Evolutionary conservation across 37 sponge, comb jelly and placozoan genomes (phyloP).

Genomic region (Crambe crambe): DNA sequence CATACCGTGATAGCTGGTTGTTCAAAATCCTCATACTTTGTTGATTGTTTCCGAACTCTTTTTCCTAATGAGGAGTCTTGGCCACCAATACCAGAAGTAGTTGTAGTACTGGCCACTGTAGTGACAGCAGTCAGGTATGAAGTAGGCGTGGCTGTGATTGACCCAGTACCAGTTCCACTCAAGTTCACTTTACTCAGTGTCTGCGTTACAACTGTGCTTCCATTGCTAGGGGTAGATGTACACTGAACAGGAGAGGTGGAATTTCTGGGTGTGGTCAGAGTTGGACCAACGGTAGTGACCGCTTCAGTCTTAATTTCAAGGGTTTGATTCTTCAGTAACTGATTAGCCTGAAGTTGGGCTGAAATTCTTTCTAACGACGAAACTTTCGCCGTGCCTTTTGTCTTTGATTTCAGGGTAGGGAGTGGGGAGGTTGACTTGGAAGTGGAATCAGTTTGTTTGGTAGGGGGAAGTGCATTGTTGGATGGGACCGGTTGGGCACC

Average conservation of each 20-base stretch:
- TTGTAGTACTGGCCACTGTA: constrained; percentile 53
- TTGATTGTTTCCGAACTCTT: constrained; percentile 60
- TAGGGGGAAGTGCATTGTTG: not conserved
- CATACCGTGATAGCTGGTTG: constrained; percentile 35
- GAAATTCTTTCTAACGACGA: constrained; percentile 25
- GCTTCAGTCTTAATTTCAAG: constrained; percentile 42
- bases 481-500: not conserved
- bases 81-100: not conserved
- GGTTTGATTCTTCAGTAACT: not conserved
- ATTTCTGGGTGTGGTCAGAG: not conserved
- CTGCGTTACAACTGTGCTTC: constrained; percentile 19
- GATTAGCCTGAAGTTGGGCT: constrained; percentile 23
- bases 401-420: not conserved
- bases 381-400: not conserved
- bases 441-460: not conserved
- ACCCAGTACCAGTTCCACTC: constrained; percentile 47
- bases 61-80: constrained; percentile 53
- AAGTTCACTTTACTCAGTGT: constrained; percentile 33
- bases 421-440: not conserved
- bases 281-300: constrained; percentile 12
- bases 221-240: not conserved
- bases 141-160: constrained; percentile 58
- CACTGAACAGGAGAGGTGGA: not conserved
- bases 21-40: constrained; percentile 77
- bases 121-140: constrained; percentile 66